Evolutionary conservation across 2,797 vertebrate species (phyloP), one percentile per base, ranked within the genome.

Genomic region (Channallabes apus): DNA sequence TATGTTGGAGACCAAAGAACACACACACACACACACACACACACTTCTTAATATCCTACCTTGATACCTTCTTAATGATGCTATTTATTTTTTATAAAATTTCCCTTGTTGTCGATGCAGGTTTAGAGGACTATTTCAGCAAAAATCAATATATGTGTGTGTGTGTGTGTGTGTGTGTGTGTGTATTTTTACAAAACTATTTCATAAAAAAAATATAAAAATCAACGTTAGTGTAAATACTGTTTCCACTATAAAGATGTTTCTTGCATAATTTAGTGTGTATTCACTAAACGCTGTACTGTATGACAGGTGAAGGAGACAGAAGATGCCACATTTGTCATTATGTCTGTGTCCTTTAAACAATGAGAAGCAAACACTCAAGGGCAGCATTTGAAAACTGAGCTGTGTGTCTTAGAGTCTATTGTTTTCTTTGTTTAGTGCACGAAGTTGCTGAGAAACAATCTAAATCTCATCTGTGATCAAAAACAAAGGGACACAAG

Each of bases 1-100:
- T 27, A 64, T 29, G 54, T 68, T 87, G 83, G 67, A 86, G 62
- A 56, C 88, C 69, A 88, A 88, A 80, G 27, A 29, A 69, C 32
- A 46, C 8, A 69, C 68, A 73, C 41, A 17, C 38, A 27, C 24
- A 73, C 24, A 27, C 24, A 71, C 35, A 41, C 38, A 46, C 35
- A 41, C 17, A 41, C 32, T 67, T 56, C 64, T 41, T 81, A n/a
- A 68, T 68, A 54, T 27, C 2, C 11, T 65, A 41, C 24, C 24
- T 51, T 4, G 17, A 46, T 12, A 46, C 46, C 46, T 46, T 46
- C 46, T 46, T 64, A 35, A 59, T 20, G 12, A 84, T 67, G 73
- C 46, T 14, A 68, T 84, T 62, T 84, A 20, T 54, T 78, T 78
- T 56, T 22, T 27, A 46, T 14, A 46, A 83, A 73, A 58, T 41